phyloP scores from a whole-genome alignment of 2,797 vertebrate species.

The Halcyon badia region DNA sequence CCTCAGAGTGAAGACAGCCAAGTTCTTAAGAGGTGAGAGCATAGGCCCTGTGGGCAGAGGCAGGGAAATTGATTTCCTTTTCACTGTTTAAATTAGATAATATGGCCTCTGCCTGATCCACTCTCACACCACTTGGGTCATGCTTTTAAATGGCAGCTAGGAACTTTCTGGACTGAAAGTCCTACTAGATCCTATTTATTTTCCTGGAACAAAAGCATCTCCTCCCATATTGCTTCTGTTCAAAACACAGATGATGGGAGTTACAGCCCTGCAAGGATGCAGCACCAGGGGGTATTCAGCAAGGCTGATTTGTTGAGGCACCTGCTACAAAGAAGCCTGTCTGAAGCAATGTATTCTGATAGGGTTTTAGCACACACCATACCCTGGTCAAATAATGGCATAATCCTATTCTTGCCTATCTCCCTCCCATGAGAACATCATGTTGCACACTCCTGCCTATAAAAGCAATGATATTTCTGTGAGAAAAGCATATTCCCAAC shows the following conservation, averaged over 20 bases:
- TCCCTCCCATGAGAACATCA: accelerated
- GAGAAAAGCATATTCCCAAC: not conserved
- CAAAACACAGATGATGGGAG: not conserved
- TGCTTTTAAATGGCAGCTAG: not conserved
- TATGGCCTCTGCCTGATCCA: not conserved
- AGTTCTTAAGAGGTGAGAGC: not conserved
- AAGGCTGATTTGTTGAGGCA: not conserved
- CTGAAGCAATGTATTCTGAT: not conserved
- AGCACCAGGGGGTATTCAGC: not conserved
- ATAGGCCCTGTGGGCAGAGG: not conserved
- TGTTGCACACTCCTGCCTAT: not conserved
- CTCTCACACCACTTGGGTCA: not conserved
- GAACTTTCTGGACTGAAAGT: not conserved
- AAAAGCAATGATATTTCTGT: not conserved
- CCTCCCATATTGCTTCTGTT: not conserved
- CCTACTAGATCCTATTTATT: not conserved
- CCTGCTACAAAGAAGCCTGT: not conserved
- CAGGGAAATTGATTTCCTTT: not conserved
- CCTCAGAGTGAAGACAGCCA: not conserved
- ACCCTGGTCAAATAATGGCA: not conserved
- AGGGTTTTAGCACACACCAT: not conserved
- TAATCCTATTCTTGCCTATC: not conserved
- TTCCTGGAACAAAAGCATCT: not conserved
- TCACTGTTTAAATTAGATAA: not conserved
- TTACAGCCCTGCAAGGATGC: not conserved